phyloP scores from a whole-genome alignment of 2,888 invertebrate genomes.

The Rhodophaea formosa region DNA sequence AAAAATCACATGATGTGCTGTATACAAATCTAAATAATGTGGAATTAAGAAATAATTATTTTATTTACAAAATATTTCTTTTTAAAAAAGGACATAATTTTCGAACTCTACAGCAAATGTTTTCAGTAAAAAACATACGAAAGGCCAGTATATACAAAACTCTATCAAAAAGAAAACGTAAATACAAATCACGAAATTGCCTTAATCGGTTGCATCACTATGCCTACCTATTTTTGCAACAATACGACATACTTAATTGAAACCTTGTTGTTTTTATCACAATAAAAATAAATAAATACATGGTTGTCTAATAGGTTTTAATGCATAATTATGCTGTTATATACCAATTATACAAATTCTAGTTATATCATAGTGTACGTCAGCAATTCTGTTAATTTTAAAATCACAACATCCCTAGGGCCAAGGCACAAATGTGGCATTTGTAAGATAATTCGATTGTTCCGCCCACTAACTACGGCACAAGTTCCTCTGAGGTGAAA shows the following conservation, averaged over 20 bases:
- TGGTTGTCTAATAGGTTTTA: constrained; percentile 12
- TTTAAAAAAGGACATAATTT: constrained; percentile 24
- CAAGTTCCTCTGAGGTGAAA: constrained; percentile 27
- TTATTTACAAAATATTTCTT: constrained; percentile 47
- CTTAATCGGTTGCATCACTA: constrained; percentile 20
- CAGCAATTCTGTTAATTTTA: constrained; percentile 39
- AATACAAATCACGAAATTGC: constrained; percentile 34
- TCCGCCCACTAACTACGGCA: constrained; percentile 52
- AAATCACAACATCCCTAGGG: constrained; percentile 71
- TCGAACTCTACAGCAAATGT: constrained; percentile 12
- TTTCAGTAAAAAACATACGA: constrained; percentile 21
- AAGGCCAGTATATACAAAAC: constrained; percentile 39
- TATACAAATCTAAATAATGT: constrained; percentile 38
- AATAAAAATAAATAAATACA: constrained; percentile 18
- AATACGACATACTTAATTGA: constrained; percentile 14
- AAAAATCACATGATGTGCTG: constrained; percentile 46
- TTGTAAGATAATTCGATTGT: constrained; percentile 48
- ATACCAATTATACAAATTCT: constrained; percentile 20
- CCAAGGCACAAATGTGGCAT: constrained; percentile 75
- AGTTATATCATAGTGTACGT: constrained; percentile 20
- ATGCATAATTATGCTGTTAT: constrained; percentile 12
- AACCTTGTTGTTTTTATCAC: constrained; percentile 8
- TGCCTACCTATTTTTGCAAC: constrained; percentile 13
- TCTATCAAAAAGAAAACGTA: constrained; percentile 32
- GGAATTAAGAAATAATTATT: constrained; percentile 36